These are phyloP conservation scores for Panagrolaimus sp. DNA, from an alignment of 1,140 invertebrate genomes.

Conservation along the genomic window DNA sequence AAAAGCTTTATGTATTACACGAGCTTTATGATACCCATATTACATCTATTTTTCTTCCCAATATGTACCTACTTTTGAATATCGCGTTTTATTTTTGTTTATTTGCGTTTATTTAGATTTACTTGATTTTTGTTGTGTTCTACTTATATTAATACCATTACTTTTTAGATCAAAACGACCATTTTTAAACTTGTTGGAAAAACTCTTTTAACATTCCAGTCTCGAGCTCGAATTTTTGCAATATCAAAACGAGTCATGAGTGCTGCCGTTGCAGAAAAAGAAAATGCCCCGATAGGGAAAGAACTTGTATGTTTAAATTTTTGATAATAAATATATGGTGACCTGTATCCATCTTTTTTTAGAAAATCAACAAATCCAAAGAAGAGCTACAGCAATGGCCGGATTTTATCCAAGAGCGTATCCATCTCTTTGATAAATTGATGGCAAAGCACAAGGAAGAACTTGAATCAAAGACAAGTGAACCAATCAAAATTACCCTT, in stretches of 20 bases:
- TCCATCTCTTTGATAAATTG: conserved; percentile 52
- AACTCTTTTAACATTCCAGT: too few species aligned
- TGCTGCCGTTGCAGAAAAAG: background rate
- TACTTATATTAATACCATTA: too few species aligned
- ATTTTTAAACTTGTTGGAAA: too few species aligned
- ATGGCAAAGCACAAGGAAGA: conserved; percentile 53
- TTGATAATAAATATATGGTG: background rate
- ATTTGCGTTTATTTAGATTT: too few species aligned
- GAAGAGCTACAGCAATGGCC: conserved; percentile 45
- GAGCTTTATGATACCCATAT: too few species aligned
- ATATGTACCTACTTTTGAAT: too few species aligned
- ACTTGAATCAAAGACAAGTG: conserved; percentile 49
- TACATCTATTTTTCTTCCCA: too few species aligned
- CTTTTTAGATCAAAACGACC: too few species aligned
- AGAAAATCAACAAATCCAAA: conserved; percentile 40
- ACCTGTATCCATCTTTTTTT: conserved; percentile 18
- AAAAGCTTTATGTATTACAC: too few species aligned
- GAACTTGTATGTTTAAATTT: conserved; percentile 11
- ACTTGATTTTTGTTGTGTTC: too few species aligned
- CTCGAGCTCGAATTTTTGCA: background rate
- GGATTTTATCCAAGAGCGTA: conserved; percentile 53
- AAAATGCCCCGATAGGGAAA: background rate
- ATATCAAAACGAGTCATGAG: conserved; percentile 14
- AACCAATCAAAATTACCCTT: conserved; percentile 63
- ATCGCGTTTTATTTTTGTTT: too few species aligned